phyloP scores from a whole-genome alignment of 2,113 vertebrate genomes.

The Hymenochirus boettgeri region DNA sequence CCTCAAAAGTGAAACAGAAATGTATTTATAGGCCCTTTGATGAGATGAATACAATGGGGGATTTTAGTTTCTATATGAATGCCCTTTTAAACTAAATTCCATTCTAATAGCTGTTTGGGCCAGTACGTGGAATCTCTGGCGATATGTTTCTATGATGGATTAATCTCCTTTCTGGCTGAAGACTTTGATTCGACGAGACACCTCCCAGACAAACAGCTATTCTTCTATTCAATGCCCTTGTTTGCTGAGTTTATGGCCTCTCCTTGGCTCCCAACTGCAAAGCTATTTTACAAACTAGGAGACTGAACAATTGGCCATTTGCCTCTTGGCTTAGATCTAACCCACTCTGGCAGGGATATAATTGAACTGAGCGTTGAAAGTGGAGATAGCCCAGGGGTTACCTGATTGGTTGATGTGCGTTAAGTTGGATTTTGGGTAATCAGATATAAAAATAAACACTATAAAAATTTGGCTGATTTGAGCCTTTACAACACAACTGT shows the following conservation, averaged over 20 bases:
- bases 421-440: conserved; percentile 13
- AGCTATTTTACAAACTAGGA: conserved; percentile 23
- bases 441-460: conserved; percentile 35
- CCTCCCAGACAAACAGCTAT: conserved; percentile 11
- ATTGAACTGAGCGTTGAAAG: conserved; percentile 14
- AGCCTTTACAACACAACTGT: conserved; percentile 1
- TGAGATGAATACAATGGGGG: too few species aligned
- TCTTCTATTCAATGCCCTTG: conserved; percentile 18
- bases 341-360: conserved; percentile 25
- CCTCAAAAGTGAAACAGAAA: too few species aligned
- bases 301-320: conserved; percentile 37
- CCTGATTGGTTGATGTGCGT: conserved; percentile 3
- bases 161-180: conserved; percentile 29
- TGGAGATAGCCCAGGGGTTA: background rate
- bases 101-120: conserved; percentile 8
- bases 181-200: conserved; percentile 13
- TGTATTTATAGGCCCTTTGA: too few species aligned
- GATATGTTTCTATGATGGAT: conserved; percentile 13
- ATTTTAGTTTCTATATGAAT: too few species aligned
- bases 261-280: conserved; percentile 14
- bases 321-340: conserved; percentile 18
- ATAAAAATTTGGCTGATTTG: background rate
- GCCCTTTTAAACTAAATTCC: background rate
- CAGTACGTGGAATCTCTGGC: conserved; percentile 1
- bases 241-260: conserved; percentile 27